phyloP scores from a whole-genome alignment of 2,888 invertebrate genomes.

The Acrocera orbiculus region DNA sequence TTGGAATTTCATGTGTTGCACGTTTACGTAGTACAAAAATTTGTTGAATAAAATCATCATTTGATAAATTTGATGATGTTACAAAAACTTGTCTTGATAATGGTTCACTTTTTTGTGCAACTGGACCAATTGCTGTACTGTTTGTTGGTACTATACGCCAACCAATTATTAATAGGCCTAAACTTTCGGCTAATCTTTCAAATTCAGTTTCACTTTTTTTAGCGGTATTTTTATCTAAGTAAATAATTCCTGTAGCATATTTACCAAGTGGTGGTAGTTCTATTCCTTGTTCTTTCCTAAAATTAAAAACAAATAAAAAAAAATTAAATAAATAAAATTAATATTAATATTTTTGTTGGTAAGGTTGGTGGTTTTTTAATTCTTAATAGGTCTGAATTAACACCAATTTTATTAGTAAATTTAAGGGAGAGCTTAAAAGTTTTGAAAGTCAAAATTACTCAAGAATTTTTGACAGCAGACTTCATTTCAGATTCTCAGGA shows the following conservation, averaged over 20 bases:
- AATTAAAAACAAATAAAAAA: conserved; percentile 11
- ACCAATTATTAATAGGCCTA: conserved; percentile 66
- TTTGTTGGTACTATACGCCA: conserved; percentile 92
- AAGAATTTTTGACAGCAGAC: no score
- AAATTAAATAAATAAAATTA: no score
- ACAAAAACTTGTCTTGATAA: conserved; percentile 89
- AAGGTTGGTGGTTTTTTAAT: no score
- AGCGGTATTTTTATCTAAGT: conserved; percentile 70
- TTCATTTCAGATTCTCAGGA: no score
- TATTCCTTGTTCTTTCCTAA: conserved; percentile 62
- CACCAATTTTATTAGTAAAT: no score
- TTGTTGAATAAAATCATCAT: conserved; percentile 37
- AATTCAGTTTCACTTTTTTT: conserved; percentile 67
- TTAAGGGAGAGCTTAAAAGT: no score
- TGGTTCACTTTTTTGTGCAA: conserved; percentile 89
- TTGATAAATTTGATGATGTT: conserved; percentile 37
- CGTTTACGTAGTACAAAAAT: conserved; percentile 86
- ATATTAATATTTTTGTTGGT: no score
- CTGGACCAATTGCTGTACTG: conserved; percentile 68
- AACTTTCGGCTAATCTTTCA: conserved; percentile 57
- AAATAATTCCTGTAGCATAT: conserved; percentile 95
- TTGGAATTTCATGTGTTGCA: conserved; percentile 72
- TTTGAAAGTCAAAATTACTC: no score
- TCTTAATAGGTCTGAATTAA: no score
- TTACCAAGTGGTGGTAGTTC: conserved; percentile 70